Conservation (phyloP, 2,113 vertebrate genomes). For the Lampris incognitus region DNA sequence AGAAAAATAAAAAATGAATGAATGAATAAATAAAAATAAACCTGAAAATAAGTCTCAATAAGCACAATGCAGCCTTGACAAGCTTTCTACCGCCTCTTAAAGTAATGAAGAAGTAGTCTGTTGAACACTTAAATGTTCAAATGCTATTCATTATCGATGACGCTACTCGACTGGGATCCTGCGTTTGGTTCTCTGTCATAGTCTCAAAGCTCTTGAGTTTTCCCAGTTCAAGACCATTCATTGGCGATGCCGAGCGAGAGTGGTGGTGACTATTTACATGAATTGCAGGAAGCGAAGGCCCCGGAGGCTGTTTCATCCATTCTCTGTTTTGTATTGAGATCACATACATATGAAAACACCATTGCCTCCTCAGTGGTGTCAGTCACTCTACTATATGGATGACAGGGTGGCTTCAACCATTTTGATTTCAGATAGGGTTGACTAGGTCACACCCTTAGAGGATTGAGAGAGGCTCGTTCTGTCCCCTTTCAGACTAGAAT, state of each 20-base stretch:
- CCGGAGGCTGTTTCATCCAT: slow-evolving; percentile 1
- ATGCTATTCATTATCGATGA: too few relatives aligned
- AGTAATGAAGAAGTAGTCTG: too few relatives aligned
- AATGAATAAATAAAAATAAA: too few relatives aligned
- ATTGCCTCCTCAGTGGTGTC: slow-evolving; percentile 2
- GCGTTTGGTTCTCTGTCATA: too few relatives aligned
- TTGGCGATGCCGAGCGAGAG: neutral
- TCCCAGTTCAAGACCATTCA: neutral
- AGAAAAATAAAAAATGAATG: slow-evolving; percentile 1
- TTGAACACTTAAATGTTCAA: too few relatives aligned
- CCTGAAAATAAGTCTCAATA: too few relatives aligned
- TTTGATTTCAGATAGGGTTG: slow-evolving; percentile 60
- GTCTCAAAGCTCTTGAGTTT: neutral
- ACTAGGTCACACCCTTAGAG: slow-evolving; percentile 65
- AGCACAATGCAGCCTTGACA: neutral
- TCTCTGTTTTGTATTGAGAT: slow-evolving; percentile 12
- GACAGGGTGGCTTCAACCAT: slow-evolving; percentile 51
- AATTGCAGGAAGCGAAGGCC: neutral
- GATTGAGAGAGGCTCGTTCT: slow-evolving; percentile 36
- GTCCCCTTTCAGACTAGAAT: slow-evolving; percentile 50
- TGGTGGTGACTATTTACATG: neutral
- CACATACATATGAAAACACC: slow-evolving; percentile 15
- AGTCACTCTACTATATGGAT: slow-evolving; percentile 34
- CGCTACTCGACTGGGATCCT: neutral
- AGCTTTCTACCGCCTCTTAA: neutral